Base-by-base conservation (phyloP, 2,113 vertebrate species). In the Carassius auratus region DNA sequence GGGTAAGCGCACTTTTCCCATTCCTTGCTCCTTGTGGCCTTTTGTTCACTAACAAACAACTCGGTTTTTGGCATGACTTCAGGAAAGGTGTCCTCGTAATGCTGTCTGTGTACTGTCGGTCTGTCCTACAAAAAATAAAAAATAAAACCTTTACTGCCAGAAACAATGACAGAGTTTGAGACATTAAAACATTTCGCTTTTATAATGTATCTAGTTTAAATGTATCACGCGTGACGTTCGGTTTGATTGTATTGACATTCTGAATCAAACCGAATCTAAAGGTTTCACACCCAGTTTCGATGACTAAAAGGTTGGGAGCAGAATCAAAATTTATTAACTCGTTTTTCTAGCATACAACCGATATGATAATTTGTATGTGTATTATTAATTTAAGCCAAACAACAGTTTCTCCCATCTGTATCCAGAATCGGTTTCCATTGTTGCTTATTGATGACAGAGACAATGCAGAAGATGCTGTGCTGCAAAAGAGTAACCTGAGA, bases 1-100 rank as follows among this genome's bases (percentile, higher is more conserved):
- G 90, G 90, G 90, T 91, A 85, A 91, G 90, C 68, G 50, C 19
- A 59, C 30, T 64, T 75, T 74, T 57, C 17, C 59, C 50, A n/a
- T 61, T 55, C 8, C 55, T 26, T 50, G 48, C 2, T 75, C 42
- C 3, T 10, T 10, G 2, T 62, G 15, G 64, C 59, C 85, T 66
- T 80, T 87, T 87, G 84, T 87, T 66, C 76, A 64, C 52, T 59
- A 30, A 48, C 79, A 69, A 81, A 81, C 62, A 69, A 61, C 21
- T 80, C 64, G 33, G 30, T 45, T 68, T 83, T 75, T 19, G 38
- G 69, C 57, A 23, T 36, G 64, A 74, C 21, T 69, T 66, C 30
- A 52, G 78, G 36, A 86, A 76, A n/a, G 82, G 75, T 73, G 84
- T 69, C 76, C 76, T 73, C 21, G 7, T 85, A 33, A 52, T 26